Evolutionary conservation across 1,140 invertebrate species (phyloP).

Genomic region (Apis cerana): DNA sequence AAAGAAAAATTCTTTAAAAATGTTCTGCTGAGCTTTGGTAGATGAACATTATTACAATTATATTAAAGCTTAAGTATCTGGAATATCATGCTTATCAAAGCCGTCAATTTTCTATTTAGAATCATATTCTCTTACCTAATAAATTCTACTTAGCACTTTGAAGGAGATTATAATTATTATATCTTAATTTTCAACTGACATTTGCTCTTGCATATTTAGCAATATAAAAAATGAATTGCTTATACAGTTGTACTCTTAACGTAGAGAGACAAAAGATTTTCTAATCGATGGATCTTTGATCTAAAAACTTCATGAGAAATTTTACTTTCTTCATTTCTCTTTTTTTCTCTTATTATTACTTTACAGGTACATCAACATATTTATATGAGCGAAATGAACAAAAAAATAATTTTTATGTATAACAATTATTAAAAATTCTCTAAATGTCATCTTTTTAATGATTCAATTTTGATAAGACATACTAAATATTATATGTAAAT

Average conservation of each 20-base stretch:
- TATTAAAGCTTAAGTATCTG: slow-evolving; percentile 42
- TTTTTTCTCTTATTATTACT: not conserved
- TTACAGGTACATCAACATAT: not conserved
- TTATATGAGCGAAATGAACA: not conserved
- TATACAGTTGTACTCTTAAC: slow-evolving; percentile 36
- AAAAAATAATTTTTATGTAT: slow-evolving; percentile 38
- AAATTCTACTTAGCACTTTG: slow-evolving; percentile 41
- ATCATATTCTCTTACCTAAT: slow-evolving; percentile 50
- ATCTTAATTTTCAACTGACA: slow-evolving; percentile 35
- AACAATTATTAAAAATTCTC: slow-evolving; percentile 42
- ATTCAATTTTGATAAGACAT: slow-evolving; percentile 24
- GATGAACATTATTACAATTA: slow-evolving; percentile 39
- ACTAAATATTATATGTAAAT: slow-evolving; percentile 41
- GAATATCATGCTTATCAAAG: slow-evolving; percentile 35
- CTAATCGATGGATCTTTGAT: not conserved
- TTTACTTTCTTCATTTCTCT: not conserved
- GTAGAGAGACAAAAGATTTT: slow-evolving; percentile 9
- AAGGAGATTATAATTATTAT: slow-evolving; percentile 45
- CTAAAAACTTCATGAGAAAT: not conserved
- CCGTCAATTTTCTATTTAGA: slow-evolving; percentile 50
- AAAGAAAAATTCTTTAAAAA: slow-evolving; percentile 51
- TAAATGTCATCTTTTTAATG: slow-evolving; percentile 56
- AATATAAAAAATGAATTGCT: slow-evolving; percentile 46
- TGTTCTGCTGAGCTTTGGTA: slow-evolving; percentile 37
- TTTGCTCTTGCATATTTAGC: slow-evolving; percentile 15